Evolutionary conservation across 2,888 invertebrate genomes (phyloP), one percentile per base, ranked within the genome.

Genomic region (Antheraea yamamai): DNA sequence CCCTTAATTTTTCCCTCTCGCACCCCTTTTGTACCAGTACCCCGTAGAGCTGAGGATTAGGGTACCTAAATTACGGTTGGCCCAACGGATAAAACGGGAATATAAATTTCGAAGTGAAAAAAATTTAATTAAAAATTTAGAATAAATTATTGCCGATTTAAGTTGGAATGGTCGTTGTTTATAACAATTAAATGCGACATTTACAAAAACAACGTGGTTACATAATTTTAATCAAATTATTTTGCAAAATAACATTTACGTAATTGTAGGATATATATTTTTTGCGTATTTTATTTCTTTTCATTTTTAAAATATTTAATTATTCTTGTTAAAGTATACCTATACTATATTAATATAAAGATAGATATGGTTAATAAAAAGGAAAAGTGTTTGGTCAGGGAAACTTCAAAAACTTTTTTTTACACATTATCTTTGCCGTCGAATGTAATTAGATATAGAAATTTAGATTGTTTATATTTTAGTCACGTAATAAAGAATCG

Each of bases 1-100:
- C 93, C 92, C 89, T 89, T 86, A 88, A 87, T 92, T 92, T 89
- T 90, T 88, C 87, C 87, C 88, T 84, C 81, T 86, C 88, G 84
- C 85, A 88, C 89, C 93, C 92, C 87, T 89, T 91, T 84, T 82
- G 81, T 83, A 80, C 79, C 79, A 80, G 81, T 82, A 81, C 83
- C 87, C 85, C 83, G 84, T 86, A 83, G 85, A 80, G 82, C 80
- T 79, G 80, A 78, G 88, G 88, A 92, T 91, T 92, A 91, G 91
- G 90, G 90, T 87, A 87, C 87, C 91, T 89, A 88, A 92, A 91
- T 91, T 88, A 88, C 86, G 84, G 85, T 84, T 81, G 83, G 82
- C 82, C 47, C 70, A 47, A 73, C 76, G 84, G 84, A 84, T 82
- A 84, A 82, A 84, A 83, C 78, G 78, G 79, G 74, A 80, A 82